Base-by-base conservation (phyloP, 2,888 invertebrate species). In the Morpho deidamia region DNA sequence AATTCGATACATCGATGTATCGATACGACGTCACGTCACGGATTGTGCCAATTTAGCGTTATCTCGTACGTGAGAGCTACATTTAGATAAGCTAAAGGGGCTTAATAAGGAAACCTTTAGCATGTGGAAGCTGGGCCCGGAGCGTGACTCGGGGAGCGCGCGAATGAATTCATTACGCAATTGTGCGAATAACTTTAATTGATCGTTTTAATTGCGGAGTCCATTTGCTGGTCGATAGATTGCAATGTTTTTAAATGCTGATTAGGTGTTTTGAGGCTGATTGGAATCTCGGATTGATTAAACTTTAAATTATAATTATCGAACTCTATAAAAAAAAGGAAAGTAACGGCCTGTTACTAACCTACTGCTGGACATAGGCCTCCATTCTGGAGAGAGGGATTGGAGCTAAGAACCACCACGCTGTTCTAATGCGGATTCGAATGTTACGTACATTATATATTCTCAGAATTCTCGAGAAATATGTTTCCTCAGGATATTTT, bases 1-100 rank as follows among this genome's bases (percentile, higher is more conserved):
- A 76, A 70, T 68, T 60, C 65, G 62, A 67, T 64, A 60, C 59
- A 66, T 66, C 64, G 65, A 60, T 58, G 53, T 55, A 63, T 56
- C 57, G 59, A 61, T 65, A 50, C 51, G 55, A 56, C 55, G 53
- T 46, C 49, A 56, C 63, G 67, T 64, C 66, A 67, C 65, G 67
- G 61, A 59, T 61, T 65, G 66, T 67, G 72, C 68, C 69, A 66
- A 75, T 75, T 69, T 66, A 67, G 62, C 66, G 65, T 67, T 67
- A 70, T 72, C 70, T 63, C 59, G 60, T 55, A 68, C 74, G 77
- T 75, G 76, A 75, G 70, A 68, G 67, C 67, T 74, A 76, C 76
- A 72, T 78, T 73, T 69, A 73, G 73, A 72, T 72, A 70, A 63
- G 59, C 50, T 50, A 45, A 55, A 43, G 51, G 47, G 33, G 39